These are phyloP conservation scores for Corydoras sp. DNA, from an alignment of 2,113 vertebrate genomes.

Conservation along the genomic window DNA sequence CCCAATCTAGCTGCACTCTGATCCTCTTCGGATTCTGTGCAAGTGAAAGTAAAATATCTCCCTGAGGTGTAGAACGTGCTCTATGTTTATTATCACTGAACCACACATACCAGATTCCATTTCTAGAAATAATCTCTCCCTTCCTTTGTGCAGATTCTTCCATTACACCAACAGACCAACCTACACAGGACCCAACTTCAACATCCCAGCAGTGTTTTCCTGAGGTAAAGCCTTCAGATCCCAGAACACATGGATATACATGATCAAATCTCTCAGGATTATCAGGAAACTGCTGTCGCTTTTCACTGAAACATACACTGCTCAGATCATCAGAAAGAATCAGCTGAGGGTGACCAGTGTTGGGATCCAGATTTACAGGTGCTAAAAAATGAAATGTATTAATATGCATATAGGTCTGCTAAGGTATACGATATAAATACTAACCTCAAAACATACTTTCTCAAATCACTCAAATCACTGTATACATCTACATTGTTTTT, in stretches of 20 bases:
- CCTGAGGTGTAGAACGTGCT: not conserved
- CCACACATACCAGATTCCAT: slow-evolving; percentile 9
- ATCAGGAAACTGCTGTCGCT: slow-evolving; percentile 16
- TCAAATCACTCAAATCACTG: too few species aligned
- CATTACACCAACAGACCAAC: slow-evolving; percentile 33
- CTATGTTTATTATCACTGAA: not conserved
- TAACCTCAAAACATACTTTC: too few species aligned
- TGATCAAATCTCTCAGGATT: slow-evolving; percentile 39
- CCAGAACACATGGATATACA: slow-evolving; percentile 10
- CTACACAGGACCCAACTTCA: slow-evolving; percentile 8
- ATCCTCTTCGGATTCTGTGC: not conserved
- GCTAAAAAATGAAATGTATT: not conserved
- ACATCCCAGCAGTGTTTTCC: slow-evolving; percentile 33
- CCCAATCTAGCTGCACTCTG: slow-evolving; percentile 25
- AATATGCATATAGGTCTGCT: too few species aligned
- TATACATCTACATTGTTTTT: too few species aligned
- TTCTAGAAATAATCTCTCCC: not conserved
- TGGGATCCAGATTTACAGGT: slow-evolving; percentile 38
- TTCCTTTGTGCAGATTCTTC: slow-evolving; percentile 13
- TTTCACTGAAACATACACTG: not conserved
- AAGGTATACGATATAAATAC: too few species aligned
- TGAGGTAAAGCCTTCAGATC: slow-evolving; percentile 23
- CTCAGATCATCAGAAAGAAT: slow-evolving; percentile 30
- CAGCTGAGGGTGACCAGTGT: slow-evolving; percentile 24
- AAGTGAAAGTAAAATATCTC: not conserved